Base-by-base conservation (phyloP, 2,888 invertebrate genomes). In the Dicyrtoma fusca region DNA sequence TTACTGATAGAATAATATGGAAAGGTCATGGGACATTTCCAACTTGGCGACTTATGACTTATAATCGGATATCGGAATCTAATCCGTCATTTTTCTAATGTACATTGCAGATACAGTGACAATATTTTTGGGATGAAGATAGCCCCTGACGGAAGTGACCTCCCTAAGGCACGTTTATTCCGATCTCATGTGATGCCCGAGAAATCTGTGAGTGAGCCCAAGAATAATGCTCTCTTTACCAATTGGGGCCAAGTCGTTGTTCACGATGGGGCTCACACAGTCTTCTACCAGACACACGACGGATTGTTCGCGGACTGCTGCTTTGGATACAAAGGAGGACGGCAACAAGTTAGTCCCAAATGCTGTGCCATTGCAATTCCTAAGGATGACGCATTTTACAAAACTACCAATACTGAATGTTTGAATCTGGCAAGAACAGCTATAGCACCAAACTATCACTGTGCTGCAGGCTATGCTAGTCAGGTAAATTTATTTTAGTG, bases 301-400 rank as follows among this genome's bases (percentile, higher is more conserved):
- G 80, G 80, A 14, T 26, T 26, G 26, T 80, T 80, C 63, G n/a
- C 79, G 47, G 80, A 80, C 61, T 80, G 80, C 70, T 80, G 80
- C 69, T n/a, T 55, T n/a, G 76, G 77, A 0, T 80, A 77, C 57
- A 62, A 73, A 23, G 76, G 76, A 25, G 76, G 76, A 8, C 74
- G 77, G 13, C 51, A 76, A 26, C 76, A 80, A 72, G 77, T 78
- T 19, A 75, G 75, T 73, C 77, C 78, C 11, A 80, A 80, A 73
- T 80, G 80, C 68, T 76, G 72, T 42, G 76, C 79, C 1, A 57
- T 79, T 23, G 64, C 74, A 0, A 61, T 80, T 53, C 74, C 76
- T 1, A 47, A 71, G 3, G 73, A 74, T 57, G 80, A 80, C 55
- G 61, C 70, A 1, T 78, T 77, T 66, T 80, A 80, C 51, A 63